Conservation (phyloP, 1,140 invertebrate genomes). For the Caenorhabditis remanei region DNA sequence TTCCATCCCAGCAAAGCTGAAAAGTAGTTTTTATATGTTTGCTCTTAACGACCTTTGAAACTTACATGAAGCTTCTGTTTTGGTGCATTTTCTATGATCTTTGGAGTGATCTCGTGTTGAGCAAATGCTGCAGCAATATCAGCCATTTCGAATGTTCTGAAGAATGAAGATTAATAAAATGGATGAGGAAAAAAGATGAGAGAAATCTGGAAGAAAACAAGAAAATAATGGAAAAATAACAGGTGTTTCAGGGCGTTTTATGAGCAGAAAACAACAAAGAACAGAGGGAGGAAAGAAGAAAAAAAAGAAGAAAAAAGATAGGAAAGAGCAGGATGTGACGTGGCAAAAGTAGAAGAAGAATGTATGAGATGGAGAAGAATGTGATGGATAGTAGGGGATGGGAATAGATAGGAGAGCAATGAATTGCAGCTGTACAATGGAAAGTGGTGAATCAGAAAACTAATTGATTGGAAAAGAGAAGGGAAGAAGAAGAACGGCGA, state of each 20-base stretch:
- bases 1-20: constrained; percentile 76
- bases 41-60: background rate
- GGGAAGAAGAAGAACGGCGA: background rate
- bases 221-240: constrained; percentile 38
- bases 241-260: constrained; percentile 49
- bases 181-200: background rate
- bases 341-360: background rate
- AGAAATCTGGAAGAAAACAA: background rate
- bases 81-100: constrained; percentile 72
- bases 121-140: constrained; percentile 74
- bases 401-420: background rate
- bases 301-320: background rate
- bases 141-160: constrained; percentile 64
- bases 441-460: background rate
- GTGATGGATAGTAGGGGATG: background rate
- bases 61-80: constrained; percentile 73
- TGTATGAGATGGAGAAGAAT: background rate
- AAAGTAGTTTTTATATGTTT: background rate
- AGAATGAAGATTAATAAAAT: background rate
- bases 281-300: background rate
- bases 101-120: constrained; percentile 73
- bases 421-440: background rate
- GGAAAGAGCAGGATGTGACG: background rate
- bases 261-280: constrained; percentile 13
- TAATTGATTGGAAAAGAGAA: background rate